Evolutionary conservation across 2,797 vertebrate species (phyloP).

Genomic region (Gobionotothen gibberifrons): DNA sequence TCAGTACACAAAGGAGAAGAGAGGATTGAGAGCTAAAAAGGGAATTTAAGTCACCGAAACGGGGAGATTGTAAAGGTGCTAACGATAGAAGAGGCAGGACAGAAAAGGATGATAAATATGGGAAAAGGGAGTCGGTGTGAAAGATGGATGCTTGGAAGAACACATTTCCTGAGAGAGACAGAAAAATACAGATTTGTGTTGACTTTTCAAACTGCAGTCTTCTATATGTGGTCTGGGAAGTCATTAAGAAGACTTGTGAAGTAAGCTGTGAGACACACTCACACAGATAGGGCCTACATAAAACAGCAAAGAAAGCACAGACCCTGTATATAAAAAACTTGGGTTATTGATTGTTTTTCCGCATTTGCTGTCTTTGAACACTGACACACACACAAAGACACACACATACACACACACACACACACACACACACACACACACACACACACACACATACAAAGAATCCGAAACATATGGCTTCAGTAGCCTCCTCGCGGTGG

Average conservation of each 20-base stretch:
- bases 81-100: not conserved
- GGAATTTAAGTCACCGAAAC: slow-evolving; percentile 11
- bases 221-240: slow-evolving; percentile 14
- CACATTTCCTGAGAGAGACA: slow-evolving; percentile 6
- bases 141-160: slow-evolving; percentile 16
- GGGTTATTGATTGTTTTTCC: slow-evolving; percentile 30
- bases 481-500: slow-evolving; percentile 59
- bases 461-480: slow-evolving; percentile 31
- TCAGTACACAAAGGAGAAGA: slow-evolving; percentile 34
- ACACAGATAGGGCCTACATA: slow-evolving; percentile 4
- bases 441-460: slow-evolving; percentile 6
- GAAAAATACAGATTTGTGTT: slow-evolving; percentile 33
- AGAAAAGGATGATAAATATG: slow-evolving; percentile 13
- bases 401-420: too few relatives aligned
- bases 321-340: slow-evolving; percentile 27
- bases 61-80: not conserved
- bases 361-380: slow-evolving; percentile 16
- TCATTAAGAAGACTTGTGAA: slow-evolving; percentile 38
- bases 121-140: not conserved
- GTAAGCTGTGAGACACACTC: slow-evolving; percentile 9
- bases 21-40: not conserved
- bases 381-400: too few relatives aligned
- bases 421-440: too few relatives aligned
- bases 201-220: slow-evolving; percentile 30
- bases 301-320: slow-evolving; percentile 24